Evolutionary conservation across 2,888 invertebrate species (phyloP).

Genomic region (Cryptus armator): DNA sequence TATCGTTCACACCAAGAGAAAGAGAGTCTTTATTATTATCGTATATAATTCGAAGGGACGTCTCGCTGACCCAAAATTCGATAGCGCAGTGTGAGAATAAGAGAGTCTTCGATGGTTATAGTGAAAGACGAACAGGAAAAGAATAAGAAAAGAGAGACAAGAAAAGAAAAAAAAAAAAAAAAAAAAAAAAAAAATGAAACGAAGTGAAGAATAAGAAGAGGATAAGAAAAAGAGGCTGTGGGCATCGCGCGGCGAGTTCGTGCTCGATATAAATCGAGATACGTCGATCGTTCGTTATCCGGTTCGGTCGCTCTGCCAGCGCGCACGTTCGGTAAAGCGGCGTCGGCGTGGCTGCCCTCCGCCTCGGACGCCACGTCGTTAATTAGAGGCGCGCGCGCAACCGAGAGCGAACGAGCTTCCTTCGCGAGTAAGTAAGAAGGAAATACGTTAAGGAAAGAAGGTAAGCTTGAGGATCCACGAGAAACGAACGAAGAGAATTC

Average conservation of each 20-base stretch:
- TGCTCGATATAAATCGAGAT: constrained; percentile 72
- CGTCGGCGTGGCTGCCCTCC: constrained; percentile 62
- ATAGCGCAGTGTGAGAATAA: constrained; percentile 56
- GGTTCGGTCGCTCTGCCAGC: constrained; percentile 47
- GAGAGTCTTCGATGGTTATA: constrained; percentile 36
- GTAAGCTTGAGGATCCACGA: constrained; percentile 33
- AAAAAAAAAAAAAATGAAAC: background rate
- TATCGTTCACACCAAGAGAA: constrained; percentile 45
- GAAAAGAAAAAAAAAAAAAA: constrained; percentile 26
- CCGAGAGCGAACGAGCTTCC: constrained; percentile 44
- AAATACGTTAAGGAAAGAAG: constrained; percentile 1
- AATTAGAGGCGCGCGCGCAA: constrained; percentile 75
- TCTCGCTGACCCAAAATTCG: constrained; percentile 71
- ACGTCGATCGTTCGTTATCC: constrained; percentile 74
- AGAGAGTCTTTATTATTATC: constrained; percentile 68
- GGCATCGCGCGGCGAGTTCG: constrained; percentile 63
- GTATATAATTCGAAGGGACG: constrained; percentile 70
- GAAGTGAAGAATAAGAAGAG: constrained; percentile 17
- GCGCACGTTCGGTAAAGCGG: constrained; percentile 56
- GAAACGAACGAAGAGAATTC: constrained; percentile 72
- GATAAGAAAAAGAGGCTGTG: constrained; percentile 22
- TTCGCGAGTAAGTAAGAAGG: constrained; percentile 27
- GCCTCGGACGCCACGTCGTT: constrained; percentile 75
- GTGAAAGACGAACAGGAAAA: constrained; percentile 44
- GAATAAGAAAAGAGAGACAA: constrained; percentile 20